Conservation (phyloP, 1,140 invertebrate species). For the Drosophila yakuba region DNA sequence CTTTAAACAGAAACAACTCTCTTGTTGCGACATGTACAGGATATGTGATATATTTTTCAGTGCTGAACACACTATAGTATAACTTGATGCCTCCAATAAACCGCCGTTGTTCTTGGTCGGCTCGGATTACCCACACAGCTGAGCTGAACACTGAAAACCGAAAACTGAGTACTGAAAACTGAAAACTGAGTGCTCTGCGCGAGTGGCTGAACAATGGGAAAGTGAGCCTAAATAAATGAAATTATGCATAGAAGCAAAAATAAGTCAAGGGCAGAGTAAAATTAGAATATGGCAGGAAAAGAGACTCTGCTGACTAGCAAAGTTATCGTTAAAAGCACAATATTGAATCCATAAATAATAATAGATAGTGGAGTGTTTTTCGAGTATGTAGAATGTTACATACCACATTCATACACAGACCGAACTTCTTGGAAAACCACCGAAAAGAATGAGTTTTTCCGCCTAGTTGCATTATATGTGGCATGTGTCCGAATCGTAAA, state of each 20-base stretch:
- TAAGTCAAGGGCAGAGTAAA: constrained; percentile 7
- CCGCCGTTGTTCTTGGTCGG: constrained; percentile 16
- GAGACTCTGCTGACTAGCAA: neutral
- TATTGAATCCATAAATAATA: too few species aligned
- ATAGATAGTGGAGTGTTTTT: too few species aligned
- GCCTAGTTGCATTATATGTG: neutral
- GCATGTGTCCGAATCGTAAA: constrained; percentile 6
- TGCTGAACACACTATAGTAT: constrained; percentile 9
- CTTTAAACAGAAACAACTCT: too few species aligned
- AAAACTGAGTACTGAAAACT: too few species aligned
- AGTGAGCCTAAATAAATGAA: constrained; percentile 24
- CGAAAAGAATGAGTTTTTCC: neutral
- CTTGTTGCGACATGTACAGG: too few species aligned
- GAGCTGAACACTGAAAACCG: too few species aligned
- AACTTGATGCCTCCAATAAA: constrained; percentile 28
- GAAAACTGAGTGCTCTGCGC: constrained; percentile 10
- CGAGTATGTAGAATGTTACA: neutral
- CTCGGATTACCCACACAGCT: constrained; percentile 41
- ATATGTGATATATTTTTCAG: neutral
- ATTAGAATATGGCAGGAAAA: neutral
- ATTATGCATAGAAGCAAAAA: constrained; percentile 34
- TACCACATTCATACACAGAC: neutral
- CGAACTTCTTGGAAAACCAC: neutral
- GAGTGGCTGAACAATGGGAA: constrained; percentile 21
- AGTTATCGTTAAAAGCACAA: too few species aligned